These are phyloP conservation scores for Pagrus major DNA, from an alignment of 2,113 vertebrate genomes.

Conservation along the genomic window DNA sequence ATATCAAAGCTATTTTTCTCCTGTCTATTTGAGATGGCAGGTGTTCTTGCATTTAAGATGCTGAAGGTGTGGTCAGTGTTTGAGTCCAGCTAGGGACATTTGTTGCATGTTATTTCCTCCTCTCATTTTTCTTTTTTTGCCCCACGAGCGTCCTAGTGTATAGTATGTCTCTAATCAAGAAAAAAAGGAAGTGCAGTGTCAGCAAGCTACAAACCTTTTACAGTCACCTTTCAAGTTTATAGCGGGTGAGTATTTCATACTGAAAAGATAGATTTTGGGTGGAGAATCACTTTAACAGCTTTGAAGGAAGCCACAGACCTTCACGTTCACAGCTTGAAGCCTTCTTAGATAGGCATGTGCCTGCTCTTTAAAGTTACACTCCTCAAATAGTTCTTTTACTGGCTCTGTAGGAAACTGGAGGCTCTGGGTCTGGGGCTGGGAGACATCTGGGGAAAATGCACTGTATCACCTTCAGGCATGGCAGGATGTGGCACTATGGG, in stretches of 20 bases:
- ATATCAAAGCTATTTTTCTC: no score
- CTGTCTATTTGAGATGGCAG: background rate
- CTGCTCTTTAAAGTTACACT: conserved; percentile 48
- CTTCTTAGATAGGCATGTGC: conserved; percentile 56
- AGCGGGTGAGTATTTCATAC: conserved; percentile 42
- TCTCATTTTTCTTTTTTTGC: background rate
- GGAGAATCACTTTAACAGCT: conserved; percentile 47
- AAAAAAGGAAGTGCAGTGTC: conserved; percentile 39
- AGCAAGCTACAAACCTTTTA: conserved; percentile 66
- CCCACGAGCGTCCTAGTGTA: background rate
- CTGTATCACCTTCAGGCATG: conserved; percentile 13
- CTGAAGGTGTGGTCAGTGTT: background rate
- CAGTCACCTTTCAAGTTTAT: conserved; percentile 51
- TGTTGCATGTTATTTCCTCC: background rate
- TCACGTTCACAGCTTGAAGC: conserved; percentile 64
- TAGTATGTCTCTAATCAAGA: conserved; percentile 30
- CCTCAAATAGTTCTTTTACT: conserved; percentile 68
- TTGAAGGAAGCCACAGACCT: conserved; percentile 63
- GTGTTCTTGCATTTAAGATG: conserved; percentile 10
- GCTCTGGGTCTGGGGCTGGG: conserved; percentile 57
- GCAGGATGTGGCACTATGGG: conserved; percentile 21
- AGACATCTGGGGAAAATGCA: conserved; percentile 61
- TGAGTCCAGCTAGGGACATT: background rate
- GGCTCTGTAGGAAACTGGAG: conserved; percentile 68
- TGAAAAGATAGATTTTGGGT: conserved; percentile 39